Conservation (phyloP, 2,797 vertebrate species). For the Clarias pachynema region DNA sequence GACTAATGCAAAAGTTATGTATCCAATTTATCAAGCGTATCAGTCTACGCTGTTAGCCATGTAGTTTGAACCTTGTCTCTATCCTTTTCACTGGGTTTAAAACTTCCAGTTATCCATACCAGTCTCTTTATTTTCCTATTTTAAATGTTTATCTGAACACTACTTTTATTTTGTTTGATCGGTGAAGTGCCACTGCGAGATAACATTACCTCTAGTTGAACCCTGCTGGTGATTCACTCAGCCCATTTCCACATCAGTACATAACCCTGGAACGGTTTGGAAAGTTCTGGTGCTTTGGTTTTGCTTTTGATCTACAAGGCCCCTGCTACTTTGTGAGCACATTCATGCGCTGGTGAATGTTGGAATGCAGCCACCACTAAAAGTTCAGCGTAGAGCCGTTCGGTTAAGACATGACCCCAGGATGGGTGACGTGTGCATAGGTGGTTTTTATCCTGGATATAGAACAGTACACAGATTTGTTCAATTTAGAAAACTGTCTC, state of each 20-base stretch:
- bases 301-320: neutral
- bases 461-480: neutral
- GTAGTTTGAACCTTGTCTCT: neutral
- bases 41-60: neutral
- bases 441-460: neutral
- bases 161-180: neutral
- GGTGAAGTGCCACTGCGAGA: neutral
- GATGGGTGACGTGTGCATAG: neutral
- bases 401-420: neutral
- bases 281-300: slow-evolving; percentile 7
- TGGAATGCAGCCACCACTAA: neutral
- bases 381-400: neutral
- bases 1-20: neutral
- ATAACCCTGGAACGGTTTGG: neutral
- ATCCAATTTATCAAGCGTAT: neutral
- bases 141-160: neutral
- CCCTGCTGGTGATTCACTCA: slow-evolving; percentile 11
- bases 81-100: neutral
- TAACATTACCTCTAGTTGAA: neutral
- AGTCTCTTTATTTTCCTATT: neutral
- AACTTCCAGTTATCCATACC: neutral
- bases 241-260: neutral
- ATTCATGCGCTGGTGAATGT: neutral
- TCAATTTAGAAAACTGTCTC: neutral
- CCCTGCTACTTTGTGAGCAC: neutral